Conservation (phyloP, 2,888 invertebrate genomes). For the Perizoma affinitatum region DNA sequence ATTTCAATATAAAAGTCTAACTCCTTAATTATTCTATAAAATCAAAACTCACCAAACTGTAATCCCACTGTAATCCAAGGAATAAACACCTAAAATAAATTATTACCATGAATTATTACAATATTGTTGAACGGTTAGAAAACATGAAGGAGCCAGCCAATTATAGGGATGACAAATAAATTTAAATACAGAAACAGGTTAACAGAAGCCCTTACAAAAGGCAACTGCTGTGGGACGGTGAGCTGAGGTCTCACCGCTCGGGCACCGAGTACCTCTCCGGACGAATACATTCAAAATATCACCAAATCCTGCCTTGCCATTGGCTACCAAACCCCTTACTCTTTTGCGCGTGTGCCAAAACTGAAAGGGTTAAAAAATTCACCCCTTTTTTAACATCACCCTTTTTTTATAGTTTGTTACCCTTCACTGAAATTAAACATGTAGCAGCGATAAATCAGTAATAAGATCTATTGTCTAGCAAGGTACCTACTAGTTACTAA, state of each 20-base stretch:
- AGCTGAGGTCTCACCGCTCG: slow-evolving; percentile 54
- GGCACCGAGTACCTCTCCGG: slow-evolving; percentile 51
- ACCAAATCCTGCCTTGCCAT: slow-evolving; percentile 65
- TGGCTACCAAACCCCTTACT: slow-evolving; percentile 71
- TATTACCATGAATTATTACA: not conserved
- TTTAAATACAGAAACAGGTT: slow-evolving; percentile 57
- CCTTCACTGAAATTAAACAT: slow-evolving; percentile 37
- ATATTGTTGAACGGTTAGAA: not conserved
- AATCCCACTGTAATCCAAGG: slow-evolving; percentile 30
- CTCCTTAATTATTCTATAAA: no score
- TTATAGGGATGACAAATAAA: slow-evolving; percentile 13
- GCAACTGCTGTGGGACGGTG: slow-evolving; percentile 57
- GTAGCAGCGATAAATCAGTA: no score
- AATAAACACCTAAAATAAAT: not conserved
- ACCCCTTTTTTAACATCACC: slow-evolving; percentile 72
- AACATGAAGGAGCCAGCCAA: slow-evolving; percentile 11
- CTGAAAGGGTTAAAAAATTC: slow-evolving; percentile 75
- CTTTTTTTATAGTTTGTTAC: slow-evolving; percentile 48
- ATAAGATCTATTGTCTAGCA: no score
- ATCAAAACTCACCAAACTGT: slow-evolving; percentile 17
- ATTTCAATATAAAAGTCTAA: no score
- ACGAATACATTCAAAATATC: slow-evolving; percentile 71
- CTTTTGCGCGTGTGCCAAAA: slow-evolving; percentile 82
- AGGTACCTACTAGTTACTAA: no score
- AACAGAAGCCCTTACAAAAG: slow-evolving; percentile 49